Conservation (phyloP, 2,888 invertebrate genomes). For the Clostera curtula region DNA sequence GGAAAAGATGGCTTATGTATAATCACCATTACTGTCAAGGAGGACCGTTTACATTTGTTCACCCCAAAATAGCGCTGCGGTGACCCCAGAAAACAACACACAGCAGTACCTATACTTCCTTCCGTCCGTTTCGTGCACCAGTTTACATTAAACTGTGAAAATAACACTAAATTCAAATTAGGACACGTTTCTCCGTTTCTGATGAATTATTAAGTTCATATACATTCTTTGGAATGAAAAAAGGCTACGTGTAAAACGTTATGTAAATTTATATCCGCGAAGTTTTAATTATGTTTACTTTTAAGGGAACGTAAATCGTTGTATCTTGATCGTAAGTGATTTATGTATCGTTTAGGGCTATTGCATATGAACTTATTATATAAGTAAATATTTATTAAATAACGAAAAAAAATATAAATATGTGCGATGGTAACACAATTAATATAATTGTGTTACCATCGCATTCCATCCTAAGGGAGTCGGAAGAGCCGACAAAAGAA, state of each 20-base stretch:
- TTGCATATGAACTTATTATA: no score
- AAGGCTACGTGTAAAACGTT: conserved; percentile 4
- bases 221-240: not conserved
- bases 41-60: not conserved
- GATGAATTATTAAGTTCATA: conserved; percentile 23
- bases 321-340: no score
- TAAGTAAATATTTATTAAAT: no score
- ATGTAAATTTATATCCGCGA: conserved; percentile 11
- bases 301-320: conserved; percentile 8
- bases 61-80: not conserved
- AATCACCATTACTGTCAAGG: conserved; percentile 1
- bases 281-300: conserved; percentile 9
- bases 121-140: conserved; percentile 4
- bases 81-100: conserved; percentile 9
- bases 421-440: no score
- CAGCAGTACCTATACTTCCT: conserved; percentile 6
- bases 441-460: no score
- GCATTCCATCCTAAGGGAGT: no score
- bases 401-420: no score
- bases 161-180: conserved; percentile 17
- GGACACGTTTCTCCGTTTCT: conserved; percentile 7
- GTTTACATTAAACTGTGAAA: conserved; percentile 8
- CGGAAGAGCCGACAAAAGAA: no score
- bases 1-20: not conserved
- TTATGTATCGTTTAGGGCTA: no score